Conservation (phyloP, 1,140 invertebrate species). For the Hylyphantes graminicola region DNA sequence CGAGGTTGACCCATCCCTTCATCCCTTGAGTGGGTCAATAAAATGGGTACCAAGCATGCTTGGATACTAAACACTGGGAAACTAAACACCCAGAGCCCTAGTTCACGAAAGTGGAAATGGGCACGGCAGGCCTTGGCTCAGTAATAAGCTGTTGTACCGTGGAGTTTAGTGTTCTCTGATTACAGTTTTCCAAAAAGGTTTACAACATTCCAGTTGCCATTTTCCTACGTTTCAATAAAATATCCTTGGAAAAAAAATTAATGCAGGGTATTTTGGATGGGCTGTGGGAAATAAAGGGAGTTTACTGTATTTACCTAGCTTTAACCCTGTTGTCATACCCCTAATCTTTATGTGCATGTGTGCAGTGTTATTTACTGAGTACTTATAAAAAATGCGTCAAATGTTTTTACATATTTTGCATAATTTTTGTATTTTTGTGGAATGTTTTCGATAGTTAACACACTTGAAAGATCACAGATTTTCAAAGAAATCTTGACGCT, state of each 20-base stretch:
- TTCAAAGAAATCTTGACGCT: conserved; percentile 34
- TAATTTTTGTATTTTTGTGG: conserved; percentile 29
- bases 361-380: not conserved
- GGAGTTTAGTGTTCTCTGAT: not conserved
- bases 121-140: too few species aligned
- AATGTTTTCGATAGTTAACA: conserved; percentile 49
- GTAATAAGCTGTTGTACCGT: too few species aligned
- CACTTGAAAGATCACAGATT: conserved; percentile 42
- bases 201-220: not conserved
- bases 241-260: not conserved
- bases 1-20: too few species aligned
- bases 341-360: not conserved
- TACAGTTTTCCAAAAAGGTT: not conserved
- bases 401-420: conserved; percentile 9
- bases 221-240: not conserved
- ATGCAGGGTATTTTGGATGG: not conserved
- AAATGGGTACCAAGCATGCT: too few species aligned
- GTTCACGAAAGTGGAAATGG: too few species aligned
- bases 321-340: not conserved
- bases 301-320: not conserved
- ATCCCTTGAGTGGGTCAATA: too few species aligned
- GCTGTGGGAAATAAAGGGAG: not conserved
- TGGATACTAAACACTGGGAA: too few species aligned
- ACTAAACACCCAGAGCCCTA: too few species aligned
- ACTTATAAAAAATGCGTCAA: not conserved